Base-by-base conservation (phyloP, 2,797 vertebrate genomes). In the Arremon aurantiirostris region DNA sequence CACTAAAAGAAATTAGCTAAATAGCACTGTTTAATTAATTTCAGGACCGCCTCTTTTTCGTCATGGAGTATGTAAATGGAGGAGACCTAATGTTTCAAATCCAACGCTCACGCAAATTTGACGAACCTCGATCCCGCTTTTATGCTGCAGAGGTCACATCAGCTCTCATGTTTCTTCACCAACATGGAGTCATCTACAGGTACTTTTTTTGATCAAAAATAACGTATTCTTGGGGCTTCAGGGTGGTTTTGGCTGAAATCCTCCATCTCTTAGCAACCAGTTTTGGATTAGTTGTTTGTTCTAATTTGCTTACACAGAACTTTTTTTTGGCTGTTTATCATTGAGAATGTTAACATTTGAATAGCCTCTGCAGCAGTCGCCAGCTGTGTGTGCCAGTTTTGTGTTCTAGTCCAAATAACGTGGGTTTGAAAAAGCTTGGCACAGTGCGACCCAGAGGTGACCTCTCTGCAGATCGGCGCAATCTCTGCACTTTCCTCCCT, bases 31-130 rank as follows among this genome's bases (percentile, higher is more conserved):
- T 97, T 96, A 47, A 96, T 96, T 96, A 69, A 95, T 96, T 95
- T 41, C 97, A 99, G 99, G 99, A 99, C 95, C 99, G 99, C 59
- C 97, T 99, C 95, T 99, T 99, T 97, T 99, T 99, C 19, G 99
- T 99, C 97, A 99, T 99, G 99, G 99, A 99, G 87, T 99, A 99
- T 92, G 99, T 99, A 26, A 99, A 99, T 26, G 99, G 99, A 69
- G 99, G 99, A 53, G 99, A 99, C 97, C 98, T 99, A 95, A 99
- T 99, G 99, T 99, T 99, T 96, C 99, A 99, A 97, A 99, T 99
- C 64, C 99, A 99, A 76, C 98, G 99, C n/a, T 99, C 99, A 7
- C 98, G 99, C 93, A 99, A 99, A 97, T 99, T 99, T 30, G 99
- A 99, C 2, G 99, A 99, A 96, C 98, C 99, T 27, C 98, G 99